These are phyloP conservation scores for Candoia aspera DNA, from an alignment of 2,113 vertebrate species.

Conservation along the genomic window DNA sequence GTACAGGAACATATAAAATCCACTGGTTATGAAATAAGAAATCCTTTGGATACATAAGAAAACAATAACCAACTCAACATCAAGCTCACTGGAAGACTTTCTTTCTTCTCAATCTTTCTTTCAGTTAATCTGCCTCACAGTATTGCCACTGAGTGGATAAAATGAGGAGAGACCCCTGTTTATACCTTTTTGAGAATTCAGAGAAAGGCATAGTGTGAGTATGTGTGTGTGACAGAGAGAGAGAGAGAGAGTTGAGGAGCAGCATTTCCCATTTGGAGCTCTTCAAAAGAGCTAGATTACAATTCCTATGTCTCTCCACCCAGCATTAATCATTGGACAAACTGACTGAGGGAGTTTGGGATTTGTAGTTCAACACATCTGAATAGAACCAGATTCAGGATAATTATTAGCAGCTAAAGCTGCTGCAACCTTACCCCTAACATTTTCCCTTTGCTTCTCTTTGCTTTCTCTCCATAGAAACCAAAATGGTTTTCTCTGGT, in stretches of 20 bases:
- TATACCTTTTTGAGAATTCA: not conserved
- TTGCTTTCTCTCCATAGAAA: not conserved
- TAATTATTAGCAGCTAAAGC: not conserved
- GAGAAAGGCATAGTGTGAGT: not conserved
- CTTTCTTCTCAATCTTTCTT: not conserved
- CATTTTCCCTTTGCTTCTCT: not conserved
- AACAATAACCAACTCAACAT: not conserved
- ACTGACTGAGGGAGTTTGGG: not conserved
- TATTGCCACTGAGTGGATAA: not conserved
- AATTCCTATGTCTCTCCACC: not conserved
- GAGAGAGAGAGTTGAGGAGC: not conserved
- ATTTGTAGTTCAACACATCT: not conserved
- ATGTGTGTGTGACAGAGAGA: no score
- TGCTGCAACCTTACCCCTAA: not conserved
- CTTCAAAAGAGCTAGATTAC: not conserved
- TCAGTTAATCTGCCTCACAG: not conserved
- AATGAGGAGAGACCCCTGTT: not conserved
- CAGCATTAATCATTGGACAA: not conserved
- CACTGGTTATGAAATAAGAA: not conserved
- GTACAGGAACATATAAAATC: not conserved
- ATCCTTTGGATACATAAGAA: not conserved
- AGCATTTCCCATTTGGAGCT: not conserved
- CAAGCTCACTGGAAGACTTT: not conserved
- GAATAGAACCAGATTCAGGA: not conserved
- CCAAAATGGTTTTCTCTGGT: not conserved